Evolutionary conservation across 2,113 vertebrate genomes (phyloP), one percentile per base, ranked within the genome.

Genomic region (Serilophus lunatus): DNA sequence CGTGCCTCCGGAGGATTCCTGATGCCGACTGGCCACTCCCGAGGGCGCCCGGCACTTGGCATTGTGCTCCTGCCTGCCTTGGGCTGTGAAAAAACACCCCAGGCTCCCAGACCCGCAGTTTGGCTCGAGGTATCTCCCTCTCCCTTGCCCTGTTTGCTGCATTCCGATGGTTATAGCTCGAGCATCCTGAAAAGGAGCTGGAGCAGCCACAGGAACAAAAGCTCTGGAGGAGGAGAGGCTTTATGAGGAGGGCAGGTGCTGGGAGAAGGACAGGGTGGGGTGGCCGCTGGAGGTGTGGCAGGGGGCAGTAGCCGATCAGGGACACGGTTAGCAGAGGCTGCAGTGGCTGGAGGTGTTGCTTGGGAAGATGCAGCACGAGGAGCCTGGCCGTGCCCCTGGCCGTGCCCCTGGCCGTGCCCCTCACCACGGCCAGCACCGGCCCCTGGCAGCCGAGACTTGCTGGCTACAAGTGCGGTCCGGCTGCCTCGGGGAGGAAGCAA

Each of bases 21-120:
- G 13, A 1, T 10, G 69, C 38, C 5, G 2, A 1, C 40, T 13
- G 18, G 29, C 40, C 57, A 42, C 69, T 74, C 59, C 36, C 24
- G 1, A 3, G 20, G 29, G 40, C 6, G 28, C 68, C 45, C 26
- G 5, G 64, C 2, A 2, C 36, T 31, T 14, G 28, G 20, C 20
- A 10, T 42, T 61, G 63, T 15, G 65, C 49, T 45, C 12, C 44
- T n/a, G 29, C 3, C 68, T 1, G 79, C 36, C 57, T 50, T 38
- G 36, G 2, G 22, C 50, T 35, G 10, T 1, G 8, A 31, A 9
- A 28, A 35, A 12, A 8, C 38, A 8, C 0, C 0, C 7, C 24
- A 6, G 70, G 72, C 3, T n/a, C n/a, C 54, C 63, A 11, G 38
- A 31, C 20, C 35, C 13, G 86, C 90, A 2, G 13, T 5, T 29